Percentiles rank a stretch among this genome's conserved stretches.
These are phyloP conservation scores for Neolamprologus hecqui DNA, from an alignment of 2,113 vertebrate species.

Conservation along the genomic window DNA sequence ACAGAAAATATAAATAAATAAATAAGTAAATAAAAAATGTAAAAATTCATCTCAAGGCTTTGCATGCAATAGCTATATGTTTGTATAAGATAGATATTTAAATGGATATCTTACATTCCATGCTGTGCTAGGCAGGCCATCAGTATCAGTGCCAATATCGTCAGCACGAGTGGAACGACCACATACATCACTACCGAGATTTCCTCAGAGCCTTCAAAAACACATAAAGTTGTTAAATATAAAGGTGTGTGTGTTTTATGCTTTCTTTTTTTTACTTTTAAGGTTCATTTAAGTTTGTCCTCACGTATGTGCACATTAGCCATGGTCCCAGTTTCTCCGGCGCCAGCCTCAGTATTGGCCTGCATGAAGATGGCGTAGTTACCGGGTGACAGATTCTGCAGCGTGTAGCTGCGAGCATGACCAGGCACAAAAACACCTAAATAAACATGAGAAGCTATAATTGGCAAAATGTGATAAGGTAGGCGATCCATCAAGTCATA, in stretches of 20 bases:
- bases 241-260: background rate
- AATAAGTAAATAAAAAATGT: background rate
- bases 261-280: background rate
- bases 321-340: background rate
- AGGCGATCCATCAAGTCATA: background rate
- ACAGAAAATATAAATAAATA: background rate
- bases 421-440: conserved; percentile 11
- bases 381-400: conserved; percentile 40
- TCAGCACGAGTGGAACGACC: background rate
- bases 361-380: conserved; percentile 41
- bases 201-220: conserved; percentile 28
- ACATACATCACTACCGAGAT: background rate
- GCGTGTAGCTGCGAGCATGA: background rate
- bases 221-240: background rate
- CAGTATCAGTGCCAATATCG: background rate
- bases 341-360: conserved; percentile 53
- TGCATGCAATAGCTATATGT: background rate
- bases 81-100: background rate
- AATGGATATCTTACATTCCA: background rate
- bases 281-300: background rate
- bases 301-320: conserved; percentile 21
- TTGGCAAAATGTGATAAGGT: background rate
- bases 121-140: background rate
- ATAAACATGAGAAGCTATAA: background rate
- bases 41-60: background rate